Conservation (phyloP, 2,797 vertebrate species). For the Sorex maritimensis region DNA sequence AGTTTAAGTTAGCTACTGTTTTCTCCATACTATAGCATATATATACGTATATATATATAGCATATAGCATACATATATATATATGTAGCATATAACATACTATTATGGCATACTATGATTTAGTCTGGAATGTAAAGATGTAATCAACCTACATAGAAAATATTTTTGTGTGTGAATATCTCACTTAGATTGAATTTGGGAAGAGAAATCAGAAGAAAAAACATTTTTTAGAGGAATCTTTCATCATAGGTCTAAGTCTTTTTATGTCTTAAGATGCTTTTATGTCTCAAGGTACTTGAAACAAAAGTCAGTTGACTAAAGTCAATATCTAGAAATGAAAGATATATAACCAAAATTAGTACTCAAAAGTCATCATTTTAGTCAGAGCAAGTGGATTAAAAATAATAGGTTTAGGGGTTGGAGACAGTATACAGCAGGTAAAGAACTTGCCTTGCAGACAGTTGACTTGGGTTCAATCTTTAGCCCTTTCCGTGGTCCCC, state of each 20-base stretch:
- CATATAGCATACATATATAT: no score
- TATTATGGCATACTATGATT: background rate
- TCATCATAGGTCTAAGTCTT: background rate
- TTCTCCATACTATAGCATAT: background rate
- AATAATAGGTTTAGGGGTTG: background rate
- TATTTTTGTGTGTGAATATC: background rate
- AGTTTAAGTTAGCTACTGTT: background rate
- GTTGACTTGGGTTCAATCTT: no score
- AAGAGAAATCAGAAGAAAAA: background rate
- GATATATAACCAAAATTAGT: background rate
- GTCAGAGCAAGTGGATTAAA: background rate
- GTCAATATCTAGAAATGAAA: background rate
- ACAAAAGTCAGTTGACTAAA: background rate
- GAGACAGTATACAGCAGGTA: background rate
- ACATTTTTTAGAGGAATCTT: background rate
- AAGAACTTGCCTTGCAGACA: background rate
- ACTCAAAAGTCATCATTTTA: background rate
- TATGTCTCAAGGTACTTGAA: background rate
- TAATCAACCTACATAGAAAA: background rate
- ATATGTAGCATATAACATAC: no score
- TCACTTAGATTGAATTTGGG: background rate
- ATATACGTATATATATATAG: no score
- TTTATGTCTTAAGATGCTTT: constrained; percentile 11
- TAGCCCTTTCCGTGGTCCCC: no score
- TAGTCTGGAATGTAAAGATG: background rate